Percentiles rank a stretch among this genome's conserved stretches.
Conservation (phyloP, 2,888 invertebrate species). For the Athrips mouffetella region DNA sequence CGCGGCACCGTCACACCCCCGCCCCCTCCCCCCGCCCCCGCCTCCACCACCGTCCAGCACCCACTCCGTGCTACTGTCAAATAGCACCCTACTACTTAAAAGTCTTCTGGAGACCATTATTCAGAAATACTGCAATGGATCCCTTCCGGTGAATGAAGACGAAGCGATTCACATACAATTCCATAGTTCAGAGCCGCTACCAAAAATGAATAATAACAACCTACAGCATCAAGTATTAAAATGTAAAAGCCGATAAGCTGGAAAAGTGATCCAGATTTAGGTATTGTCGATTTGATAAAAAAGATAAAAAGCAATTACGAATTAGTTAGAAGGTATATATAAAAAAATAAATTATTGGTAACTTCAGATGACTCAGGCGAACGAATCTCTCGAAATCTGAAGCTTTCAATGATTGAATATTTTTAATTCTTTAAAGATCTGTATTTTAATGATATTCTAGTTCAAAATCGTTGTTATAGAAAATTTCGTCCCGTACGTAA, state of each 20-base stretch:
- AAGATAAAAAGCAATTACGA: neutral
- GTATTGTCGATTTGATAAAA: neutral
- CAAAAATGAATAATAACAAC: too few relatives aligned
- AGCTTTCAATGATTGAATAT: conserved; percentile 73
- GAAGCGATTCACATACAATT: too few relatives aligned
- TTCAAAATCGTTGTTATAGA: too few relatives aligned
- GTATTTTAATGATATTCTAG: conserved; percentile 33
- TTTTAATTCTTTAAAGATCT: conserved; percentile 52
- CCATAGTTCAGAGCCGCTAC: too few relatives aligned
- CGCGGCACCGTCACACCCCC: conserved; percentile 57
- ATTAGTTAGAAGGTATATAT: conserved; percentile 21
- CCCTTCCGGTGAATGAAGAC: too few relatives aligned
- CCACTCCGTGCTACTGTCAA: too few relatives aligned
- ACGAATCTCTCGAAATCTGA: conserved; percentile 71
- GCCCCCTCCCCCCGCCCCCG: conserved; percentile 32
- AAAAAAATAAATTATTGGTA: conserved; percentile 63
- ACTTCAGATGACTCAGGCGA: conserved; percentile 66
- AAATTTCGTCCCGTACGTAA: conserved; percentile 18
- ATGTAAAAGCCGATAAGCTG: neutral
- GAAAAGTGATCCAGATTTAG: neutral
- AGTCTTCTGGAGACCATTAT: too few relatives aligned
- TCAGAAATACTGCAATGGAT: too few relatives aligned
- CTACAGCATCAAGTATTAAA: too few relatives aligned
- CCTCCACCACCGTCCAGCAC: conserved; percentile 54
- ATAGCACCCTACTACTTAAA: too few relatives aligned